Percentiles rank a stretch among this genome's conserved stretches.
phyloP scores from a whole-genome alignment of 2,888 invertebrate genomes.

The Hypena proboscidalis region DNA sequence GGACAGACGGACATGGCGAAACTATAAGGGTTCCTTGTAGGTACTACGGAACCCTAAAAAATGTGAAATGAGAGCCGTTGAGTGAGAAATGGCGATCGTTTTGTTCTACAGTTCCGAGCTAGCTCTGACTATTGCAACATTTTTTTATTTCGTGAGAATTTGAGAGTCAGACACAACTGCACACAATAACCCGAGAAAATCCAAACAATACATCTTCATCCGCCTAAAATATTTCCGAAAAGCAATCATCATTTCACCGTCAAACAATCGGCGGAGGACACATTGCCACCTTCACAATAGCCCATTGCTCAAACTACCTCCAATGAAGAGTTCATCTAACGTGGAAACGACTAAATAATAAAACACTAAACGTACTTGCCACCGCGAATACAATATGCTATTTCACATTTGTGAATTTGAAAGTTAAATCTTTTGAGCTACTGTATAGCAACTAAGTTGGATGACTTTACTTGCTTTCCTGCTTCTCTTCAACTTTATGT shows the following conservation, averaged over 20 bases:
- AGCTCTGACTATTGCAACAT: too few relatives aligned
- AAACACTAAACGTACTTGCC: constrained; percentile 54
- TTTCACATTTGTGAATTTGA: constrained; percentile 77
- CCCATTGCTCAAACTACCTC: constrained; percentile 44
- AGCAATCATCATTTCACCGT: constrained; percentile 38
- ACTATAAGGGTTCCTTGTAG: too few relatives aligned
- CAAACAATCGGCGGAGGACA: constrained; percentile 22
- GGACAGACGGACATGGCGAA: too few relatives aligned
- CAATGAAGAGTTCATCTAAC: constrained; percentile 62
- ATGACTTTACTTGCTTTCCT: constrained; percentile 6
- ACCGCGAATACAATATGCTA: constrained; percentile 76
- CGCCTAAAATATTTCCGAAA: constrained; percentile 27
- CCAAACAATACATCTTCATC: constrained; percentile 18
- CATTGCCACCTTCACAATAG: constrained; percentile 41
- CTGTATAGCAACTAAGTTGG: constrained; percentile 78
- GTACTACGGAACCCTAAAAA: too few relatives aligned
- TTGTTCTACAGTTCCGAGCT: too few relatives aligned
- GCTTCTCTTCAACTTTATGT: constrained; percentile 40
- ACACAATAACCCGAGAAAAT: constrained; percentile 8
- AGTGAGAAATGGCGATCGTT: too few relatives aligned
- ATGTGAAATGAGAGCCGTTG: too few relatives aligned
- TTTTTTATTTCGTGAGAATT: too few relatives aligned
- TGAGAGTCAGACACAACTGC: too few relatives aligned
- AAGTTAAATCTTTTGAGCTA: constrained; percentile 76
- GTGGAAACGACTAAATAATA: constrained; percentile 65